Percentiles rank a stretch among this genome's conserved stretches.
Evolutionary conservation across 2,113 vertebrate genomes (phyloP).

Genomic region (Syrmaticus mikado): DNA sequence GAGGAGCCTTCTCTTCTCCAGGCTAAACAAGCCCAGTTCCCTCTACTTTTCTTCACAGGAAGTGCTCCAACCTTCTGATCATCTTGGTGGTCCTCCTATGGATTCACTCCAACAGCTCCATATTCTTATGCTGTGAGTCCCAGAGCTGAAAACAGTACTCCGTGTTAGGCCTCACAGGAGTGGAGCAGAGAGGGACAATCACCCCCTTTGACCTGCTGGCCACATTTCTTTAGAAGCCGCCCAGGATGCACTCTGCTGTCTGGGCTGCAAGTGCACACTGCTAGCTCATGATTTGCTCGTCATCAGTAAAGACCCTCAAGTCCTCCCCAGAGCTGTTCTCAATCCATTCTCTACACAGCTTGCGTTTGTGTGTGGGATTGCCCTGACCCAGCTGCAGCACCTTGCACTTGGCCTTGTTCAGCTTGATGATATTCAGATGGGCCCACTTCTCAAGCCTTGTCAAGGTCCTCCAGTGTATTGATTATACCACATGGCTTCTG

Average conservation of each 20-base stretch:
- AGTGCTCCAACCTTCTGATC: not conserved
- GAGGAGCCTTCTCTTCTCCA: not conserved
- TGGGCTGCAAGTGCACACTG: not conserved
- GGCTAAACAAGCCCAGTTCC: not conserved
- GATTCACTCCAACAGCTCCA: not conserved
- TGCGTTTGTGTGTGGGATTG: not conserved
- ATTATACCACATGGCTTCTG: not conserved
- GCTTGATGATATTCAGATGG: not conserved
- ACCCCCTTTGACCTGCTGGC: not conserved
- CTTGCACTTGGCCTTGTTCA: not conserved
- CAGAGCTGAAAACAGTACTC: not conserved
- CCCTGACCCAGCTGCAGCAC: not conserved
- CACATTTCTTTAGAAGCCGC: not conserved
- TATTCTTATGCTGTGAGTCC: not conserved
- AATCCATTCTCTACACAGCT: not conserved
- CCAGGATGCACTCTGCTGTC: not conserved
- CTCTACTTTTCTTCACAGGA: not conserved
- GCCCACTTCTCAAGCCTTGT: not conserved
- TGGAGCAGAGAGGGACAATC: not conserved
- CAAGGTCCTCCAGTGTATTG: not conserved
- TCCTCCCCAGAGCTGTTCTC: not conserved
- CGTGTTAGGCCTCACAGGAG: not conserved
- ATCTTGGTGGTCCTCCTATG: not conserved
- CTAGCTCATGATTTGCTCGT: not conserved
- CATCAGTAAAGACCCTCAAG: not conserved